Evolutionary conservation across 2,113 vertebrate genomes (phyloP), one percentile per base, ranked within the genome.

Genomic region (Dasyprocta punctata): DNA sequence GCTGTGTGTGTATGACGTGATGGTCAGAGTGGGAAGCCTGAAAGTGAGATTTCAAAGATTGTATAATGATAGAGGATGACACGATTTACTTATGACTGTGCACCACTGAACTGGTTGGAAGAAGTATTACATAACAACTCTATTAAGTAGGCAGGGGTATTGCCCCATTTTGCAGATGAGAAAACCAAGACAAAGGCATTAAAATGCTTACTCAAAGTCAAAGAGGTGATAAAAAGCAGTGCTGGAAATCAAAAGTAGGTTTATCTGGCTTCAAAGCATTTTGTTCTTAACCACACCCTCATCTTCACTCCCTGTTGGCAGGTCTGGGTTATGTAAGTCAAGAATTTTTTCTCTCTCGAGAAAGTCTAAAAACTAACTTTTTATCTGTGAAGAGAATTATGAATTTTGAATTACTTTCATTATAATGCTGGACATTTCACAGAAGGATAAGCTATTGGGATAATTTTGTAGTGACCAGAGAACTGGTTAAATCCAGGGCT

Each of bases 351-450:
- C 85, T 28, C 56, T 49, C 61, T 73, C 28, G 87, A 94, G 65
- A 94, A 89, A 73, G 84, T 36, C 86, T 73, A n/a, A 44, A 94
- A 73, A 5, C 5, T 93, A 38, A 47, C 36, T 86, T 92, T 97
- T 85, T 24, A 69, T 86, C 28, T 71, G 54, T 90, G 41, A 95
- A 94, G 56, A 86, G 67, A 44, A 22, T 17, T 60, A 49, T n/a
- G 33, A 44, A 19, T 44, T 77, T 82, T 73, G 22, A 52, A 4
- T 80, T 5, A 7, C 16, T 89, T 89, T 92, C 33, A 84, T 86
- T 87, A 24, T n/a, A 47, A 47, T 16, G 10, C 13, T 47, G 52
- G 16, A 1, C 5, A 54, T 63, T 95, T 88, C 8, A 54, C n/a
- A 81, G 49, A 85, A 92, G 14, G 33, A 60, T 60, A 52, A 65